These are phyloP conservation scores for Hirundo rustica DNA, from an alignment of 2,797 vertebrate genomes.

Conservation along the genomic window DNA sequence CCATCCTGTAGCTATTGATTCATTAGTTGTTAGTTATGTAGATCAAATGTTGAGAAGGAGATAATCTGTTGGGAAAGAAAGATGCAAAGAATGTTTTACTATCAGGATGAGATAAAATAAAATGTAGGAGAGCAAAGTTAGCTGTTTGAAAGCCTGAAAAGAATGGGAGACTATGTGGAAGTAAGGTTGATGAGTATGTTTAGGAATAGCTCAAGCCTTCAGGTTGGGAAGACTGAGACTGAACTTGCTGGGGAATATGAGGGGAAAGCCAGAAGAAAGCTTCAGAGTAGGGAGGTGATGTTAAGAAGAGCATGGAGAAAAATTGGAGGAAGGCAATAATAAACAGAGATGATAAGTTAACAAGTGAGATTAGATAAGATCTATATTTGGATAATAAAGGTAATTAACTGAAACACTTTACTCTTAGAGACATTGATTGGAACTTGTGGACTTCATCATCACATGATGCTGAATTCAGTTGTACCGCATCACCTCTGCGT, in stretches of 20 bases:
- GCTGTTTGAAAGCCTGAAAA: background rate
- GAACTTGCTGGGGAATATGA: background rate
- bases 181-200: background rate
- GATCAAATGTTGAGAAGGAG: background rate
- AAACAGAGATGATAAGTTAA: background rate
- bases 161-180: background rate
- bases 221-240: background rate
- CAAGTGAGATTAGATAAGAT: background rate
- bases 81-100: background rate
- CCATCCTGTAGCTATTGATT: background rate
- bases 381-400: background rate
- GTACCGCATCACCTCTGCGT: accelerated
- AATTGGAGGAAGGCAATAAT: background rate
- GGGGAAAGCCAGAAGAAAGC: background rate
- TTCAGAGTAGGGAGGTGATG: background rate
- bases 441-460: background rate
- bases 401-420: background rate
- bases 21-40: background rate
- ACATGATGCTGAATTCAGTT: background rate
- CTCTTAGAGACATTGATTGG: background rate
- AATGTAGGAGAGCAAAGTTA: background rate
- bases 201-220: background rate
- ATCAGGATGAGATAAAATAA: background rate
- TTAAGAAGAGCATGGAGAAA: background rate
- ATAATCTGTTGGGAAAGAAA: background rate